A percentile compares a stretch with the other conserved stretches of the same genome.
These are phyloP conservation scores for Anomalospiza imberbis DNA, from an alignment of 2,797 vertebrate species.

Conservation along the genomic window DNA sequence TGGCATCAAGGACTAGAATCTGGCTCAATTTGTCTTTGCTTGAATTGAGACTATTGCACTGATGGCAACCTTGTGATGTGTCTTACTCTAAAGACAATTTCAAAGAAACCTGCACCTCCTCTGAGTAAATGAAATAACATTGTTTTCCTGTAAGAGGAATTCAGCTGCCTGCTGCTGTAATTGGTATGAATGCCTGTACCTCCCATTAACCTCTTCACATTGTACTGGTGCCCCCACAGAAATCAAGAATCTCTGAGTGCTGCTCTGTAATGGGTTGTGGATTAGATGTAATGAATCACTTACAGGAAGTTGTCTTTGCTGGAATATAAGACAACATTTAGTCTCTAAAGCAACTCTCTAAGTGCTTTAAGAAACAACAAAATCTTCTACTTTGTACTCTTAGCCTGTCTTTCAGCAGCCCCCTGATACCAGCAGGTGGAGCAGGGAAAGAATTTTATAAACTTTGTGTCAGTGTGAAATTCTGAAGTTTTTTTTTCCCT, in stretches of 20 bases:
- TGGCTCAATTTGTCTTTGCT: not conserved
- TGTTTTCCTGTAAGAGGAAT: not conserved
- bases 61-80: not conserved
- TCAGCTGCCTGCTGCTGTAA: not conserved
- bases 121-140: not conserved
- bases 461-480: not conserved
- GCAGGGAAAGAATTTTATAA: not conserved
- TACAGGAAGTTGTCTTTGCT: not conserved
- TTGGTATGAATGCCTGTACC: not conserved
- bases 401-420: not conserved
- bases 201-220: not conserved
- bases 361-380: not conserved
- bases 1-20: not conserved
- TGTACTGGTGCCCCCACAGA: not conserved
- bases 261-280: not conserved
- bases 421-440: not conserved
- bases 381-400: not conserved
- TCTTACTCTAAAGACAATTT: not conserved
- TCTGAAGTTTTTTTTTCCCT: not conserved
- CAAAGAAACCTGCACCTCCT: not conserved
- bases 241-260: not conserved
- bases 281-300: slow-evolving; percentile 8
- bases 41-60: not conserved
- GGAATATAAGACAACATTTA: not conserved
- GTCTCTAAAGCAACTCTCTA: not conserved